These are phyloP conservation scores for Oriolus oriolus DNA, from an alignment of 2,113 vertebrate species.

Conservation along the genomic window DNA sequence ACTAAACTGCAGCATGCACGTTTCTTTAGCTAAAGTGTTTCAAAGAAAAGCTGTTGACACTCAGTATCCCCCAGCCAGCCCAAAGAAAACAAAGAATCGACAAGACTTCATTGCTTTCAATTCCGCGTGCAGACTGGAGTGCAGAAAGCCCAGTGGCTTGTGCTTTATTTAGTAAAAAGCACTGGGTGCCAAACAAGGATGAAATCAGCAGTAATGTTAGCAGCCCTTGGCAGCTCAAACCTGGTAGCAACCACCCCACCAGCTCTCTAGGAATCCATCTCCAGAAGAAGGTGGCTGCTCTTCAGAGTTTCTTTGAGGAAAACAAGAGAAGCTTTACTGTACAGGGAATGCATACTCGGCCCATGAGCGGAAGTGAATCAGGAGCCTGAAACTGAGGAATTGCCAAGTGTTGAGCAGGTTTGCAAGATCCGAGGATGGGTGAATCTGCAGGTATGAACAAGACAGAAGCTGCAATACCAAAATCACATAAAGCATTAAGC, in stretches of 20 bases:
- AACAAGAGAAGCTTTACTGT: not conserved
- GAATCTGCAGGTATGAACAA: not conserved
- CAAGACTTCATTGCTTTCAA: not conserved
- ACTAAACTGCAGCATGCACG: not conserved
- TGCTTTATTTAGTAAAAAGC: not conserved
- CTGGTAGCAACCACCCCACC: not conserved
- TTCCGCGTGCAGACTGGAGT: rapidly evolving
- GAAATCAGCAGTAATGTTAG: not conserved
- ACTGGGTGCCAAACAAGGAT: not conserved
- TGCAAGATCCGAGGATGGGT: not conserved
- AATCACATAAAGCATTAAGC: not conserved
- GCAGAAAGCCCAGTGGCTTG: not conserved
- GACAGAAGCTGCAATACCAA: not conserved
- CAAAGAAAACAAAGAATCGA: not conserved
- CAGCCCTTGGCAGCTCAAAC: not conserved
- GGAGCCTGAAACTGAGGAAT: not conserved
- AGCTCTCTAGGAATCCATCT: not conserved
- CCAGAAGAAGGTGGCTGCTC: not conserved
- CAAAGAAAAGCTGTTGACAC: not conserved
- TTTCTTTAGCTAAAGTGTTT: not conserved
- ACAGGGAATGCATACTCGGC: not conserved
- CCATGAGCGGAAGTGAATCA: rapidly evolving
- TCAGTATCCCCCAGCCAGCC: not conserved
- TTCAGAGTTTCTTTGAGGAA: not conserved
- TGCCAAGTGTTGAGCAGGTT: not conserved